Percentiles rank a stretch among this genome's conserved stretches.
Conservation (phyloP, 2,113 vertebrate genomes). For the Trogon surrucura region DNA sequence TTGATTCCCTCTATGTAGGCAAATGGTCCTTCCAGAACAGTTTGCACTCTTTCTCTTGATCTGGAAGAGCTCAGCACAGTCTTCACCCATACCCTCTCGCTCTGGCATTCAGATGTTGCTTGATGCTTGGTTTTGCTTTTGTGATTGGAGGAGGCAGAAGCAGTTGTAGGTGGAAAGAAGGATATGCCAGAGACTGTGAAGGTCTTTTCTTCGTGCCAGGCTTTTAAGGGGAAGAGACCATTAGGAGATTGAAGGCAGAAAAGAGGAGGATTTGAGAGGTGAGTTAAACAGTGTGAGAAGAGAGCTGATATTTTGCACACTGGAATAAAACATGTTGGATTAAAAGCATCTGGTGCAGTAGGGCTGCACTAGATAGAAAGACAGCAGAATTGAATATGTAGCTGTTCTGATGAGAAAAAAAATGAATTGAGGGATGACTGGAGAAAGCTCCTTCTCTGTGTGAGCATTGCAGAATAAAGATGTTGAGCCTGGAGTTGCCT, state of each 20-base stretch:
- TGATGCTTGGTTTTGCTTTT: neutral
- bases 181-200: neutral
- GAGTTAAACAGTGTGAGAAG: neutral
- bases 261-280: neutral
- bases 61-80: neutral
- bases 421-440: neutral
- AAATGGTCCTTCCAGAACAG: neutral
- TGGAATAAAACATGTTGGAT: neutral
- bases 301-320: neutral
- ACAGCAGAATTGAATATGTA: accelerated
- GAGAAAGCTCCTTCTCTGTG: neutral
- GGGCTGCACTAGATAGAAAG: neutral
- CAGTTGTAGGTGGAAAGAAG: neutral
- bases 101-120: neutral
- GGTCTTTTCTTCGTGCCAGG: neutral
- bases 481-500: neutral
- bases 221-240: neutral
- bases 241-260: neutral
- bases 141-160: neutral
- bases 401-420: neutral
- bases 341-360: neutral
- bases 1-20: neutral
- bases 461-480: neutral
- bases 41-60: neutral
- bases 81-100: neutral